Base-by-base conservation (phyloP, 1,140 invertebrate species). In the Bilobella aurantiaca region DNA sequence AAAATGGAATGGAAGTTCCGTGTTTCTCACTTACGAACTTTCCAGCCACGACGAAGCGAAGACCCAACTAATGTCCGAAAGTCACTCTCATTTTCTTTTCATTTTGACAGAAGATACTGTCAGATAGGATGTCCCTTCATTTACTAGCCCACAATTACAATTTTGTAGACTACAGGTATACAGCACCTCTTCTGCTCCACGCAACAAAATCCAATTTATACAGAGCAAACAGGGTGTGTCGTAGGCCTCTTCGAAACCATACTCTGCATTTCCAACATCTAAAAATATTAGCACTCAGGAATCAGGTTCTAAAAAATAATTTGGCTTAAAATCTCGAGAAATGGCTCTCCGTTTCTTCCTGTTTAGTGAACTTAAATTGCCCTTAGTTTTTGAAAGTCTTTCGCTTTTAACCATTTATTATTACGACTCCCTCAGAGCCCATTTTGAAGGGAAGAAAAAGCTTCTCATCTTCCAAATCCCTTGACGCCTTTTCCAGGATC, bases 391-490 rank as follows among this genome's bases (percentile, higher is more conserved):
- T 58, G 49, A 64, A 30, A 63, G 58, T 47, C 64, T 63, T 66
- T 63, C 62, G 59, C 65, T 64, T 65, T 65, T 62, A 18, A 53
- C 63, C 59, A 37, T 59, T 25, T 64, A 56, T 46, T 58, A 16
- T 46, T 69, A 66, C 61, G 68, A 42, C 34, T 69, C 68, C 68
- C 68, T 42, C 34, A 30, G 57, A 60, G 14, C 68, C 64, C 64
- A 66, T 69, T 69, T 65, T 27, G 12, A 53, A 23, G 25, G 23
- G 49, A 23, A 53, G 23, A 3, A 14, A n/a, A n/a, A n/a, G n/a
- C 5, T 53, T 53, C 49, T 53, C 49, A 53, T 53, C 49, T 34
- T 59, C 34, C 34, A 37, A 65, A 53, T 53, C 49, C 49, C 49
- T 18, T 5, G 49, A 23, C 49, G 25, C 34, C 8, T 42, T 42